Evolutionary conservation across 2,113 vertebrate species (phyloP).

Genomic region (Okapia johnstoni): DNA sequence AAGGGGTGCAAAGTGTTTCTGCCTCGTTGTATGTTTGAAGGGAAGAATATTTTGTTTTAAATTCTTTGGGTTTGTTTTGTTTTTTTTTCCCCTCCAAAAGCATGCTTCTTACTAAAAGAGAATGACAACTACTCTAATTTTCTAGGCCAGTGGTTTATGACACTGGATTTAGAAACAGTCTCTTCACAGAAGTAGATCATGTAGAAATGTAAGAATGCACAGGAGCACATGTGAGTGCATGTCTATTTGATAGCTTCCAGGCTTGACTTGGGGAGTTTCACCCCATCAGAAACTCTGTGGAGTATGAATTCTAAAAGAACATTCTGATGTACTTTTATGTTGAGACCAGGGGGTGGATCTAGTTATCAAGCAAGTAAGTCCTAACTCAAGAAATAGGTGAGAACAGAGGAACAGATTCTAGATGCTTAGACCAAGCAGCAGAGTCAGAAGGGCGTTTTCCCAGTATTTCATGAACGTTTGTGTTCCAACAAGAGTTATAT

Average conservation of each 20-base stretch:
- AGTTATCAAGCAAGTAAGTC: constrained; percentile 23
- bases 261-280: neutral
- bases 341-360: neutral
- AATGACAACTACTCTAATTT: neutral
- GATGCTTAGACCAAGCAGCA: neutral
- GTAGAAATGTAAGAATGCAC: neutral
- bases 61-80: constrained; percentile 36
- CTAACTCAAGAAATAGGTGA: constrained; percentile 23
- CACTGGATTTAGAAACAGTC: neutral
- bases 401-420: constrained; percentile 24
- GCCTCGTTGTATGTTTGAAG: constrained; percentile 31
- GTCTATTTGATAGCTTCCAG: neutral
- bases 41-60: constrained; percentile 40
- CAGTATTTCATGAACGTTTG: neutral
- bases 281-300: neutral
- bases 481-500: constrained; percentile 58
- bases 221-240: neutral
- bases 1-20: constrained; percentile 41
- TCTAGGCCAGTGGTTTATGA: neutral
- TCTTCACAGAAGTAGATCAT: neutral
- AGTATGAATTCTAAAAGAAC: constrained; percentile 1
- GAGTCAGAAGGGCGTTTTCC: constrained; percentile 37
- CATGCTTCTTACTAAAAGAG: neutral
- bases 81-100: neutral
- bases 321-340: neutral